A percentile compares a stretch with the other conserved stretches of the same genome.
Evolutionary conservation across 2,113 vertebrate species (phyloP).

Genomic region (Xenopus borealis): DNA sequence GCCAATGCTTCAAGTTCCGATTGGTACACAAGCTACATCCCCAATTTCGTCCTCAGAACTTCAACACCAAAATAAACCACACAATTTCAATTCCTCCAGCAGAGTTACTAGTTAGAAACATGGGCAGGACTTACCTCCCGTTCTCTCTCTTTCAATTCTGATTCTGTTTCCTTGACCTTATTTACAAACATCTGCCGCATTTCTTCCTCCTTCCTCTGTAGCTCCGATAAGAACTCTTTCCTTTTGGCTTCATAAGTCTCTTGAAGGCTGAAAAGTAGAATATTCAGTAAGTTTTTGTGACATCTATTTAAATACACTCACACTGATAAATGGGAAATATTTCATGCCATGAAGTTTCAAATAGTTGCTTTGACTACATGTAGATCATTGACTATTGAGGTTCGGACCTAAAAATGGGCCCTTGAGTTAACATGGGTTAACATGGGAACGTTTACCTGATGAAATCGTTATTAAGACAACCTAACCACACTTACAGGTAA

Average conservation of each 20-base stretch:
- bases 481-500: too few relatives aligned
- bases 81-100: neutral
- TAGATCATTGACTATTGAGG: too few relatives aligned
- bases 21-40: too few relatives aligned
- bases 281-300: neutral
- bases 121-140: conserved; percentile 72
- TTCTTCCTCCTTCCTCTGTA: conserved; percentile 94
- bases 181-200: conserved; percentile 98
- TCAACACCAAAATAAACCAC: neutral
- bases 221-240: conserved; percentile 91
- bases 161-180: conserved; percentile 96
- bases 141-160: conserved; percentile 94
- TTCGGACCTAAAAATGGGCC: too few relatives aligned
- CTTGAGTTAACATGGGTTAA: too few relatives aligned
- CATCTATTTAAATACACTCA: neutral
- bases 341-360: too few relatives aligned
- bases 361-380: too few relatives aligned
- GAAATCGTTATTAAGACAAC: too few relatives aligned
- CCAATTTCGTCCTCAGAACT: too few relatives aligned
- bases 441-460: too few relatives aligned
- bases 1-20: too few relatives aligned
- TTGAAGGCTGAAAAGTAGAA: conserved; percentile 74
- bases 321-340: too few relatives aligned
- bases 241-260: conserved; percentile 96
- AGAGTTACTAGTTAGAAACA: neutral